A percentile compares a stretch with the other conserved stretches of the same genome.
Conservation (phyloP, 2,888 invertebrate species). For the Sinodicranocentrus sp. region DNA sequence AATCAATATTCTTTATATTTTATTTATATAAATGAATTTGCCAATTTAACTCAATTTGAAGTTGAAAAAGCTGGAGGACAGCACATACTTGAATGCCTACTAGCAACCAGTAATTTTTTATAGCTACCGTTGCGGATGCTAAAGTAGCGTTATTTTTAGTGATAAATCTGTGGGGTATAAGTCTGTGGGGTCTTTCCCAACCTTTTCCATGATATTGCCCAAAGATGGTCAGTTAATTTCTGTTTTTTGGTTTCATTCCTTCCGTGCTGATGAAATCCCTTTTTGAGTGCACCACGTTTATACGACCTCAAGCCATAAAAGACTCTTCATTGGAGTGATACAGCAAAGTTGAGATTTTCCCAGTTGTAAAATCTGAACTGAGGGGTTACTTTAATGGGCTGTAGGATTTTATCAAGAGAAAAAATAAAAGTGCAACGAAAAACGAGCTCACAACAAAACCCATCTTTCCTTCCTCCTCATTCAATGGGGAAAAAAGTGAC, state of each 20-base stretch:
- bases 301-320: not conserved
- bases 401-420: not conserved
- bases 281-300: not conserved
- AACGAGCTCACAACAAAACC: not conserved
- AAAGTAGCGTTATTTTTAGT: no score
- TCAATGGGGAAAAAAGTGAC: not conserved
- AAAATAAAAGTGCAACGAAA: not conserved
- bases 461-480: no score
- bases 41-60: not conserved
- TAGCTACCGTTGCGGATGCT: not conserved
- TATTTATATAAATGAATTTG: not conserved
- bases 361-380: not conserved
- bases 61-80: not conserved
- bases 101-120: not conserved
- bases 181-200: conserved; percentile 39
- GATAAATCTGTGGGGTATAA: not conserved
- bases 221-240: conserved; percentile 18
- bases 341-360: no score
- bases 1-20: no score
- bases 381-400: conserved; percentile 7
- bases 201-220: conserved; percentile 16
- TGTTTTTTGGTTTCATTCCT: conserved; percentile 24
- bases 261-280: no score
- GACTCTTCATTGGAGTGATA: no score
- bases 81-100: no score